Evolutionary conservation across 2,888 invertebrate species (phyloP).

Genomic region (Monopis laevigella): DNA sequence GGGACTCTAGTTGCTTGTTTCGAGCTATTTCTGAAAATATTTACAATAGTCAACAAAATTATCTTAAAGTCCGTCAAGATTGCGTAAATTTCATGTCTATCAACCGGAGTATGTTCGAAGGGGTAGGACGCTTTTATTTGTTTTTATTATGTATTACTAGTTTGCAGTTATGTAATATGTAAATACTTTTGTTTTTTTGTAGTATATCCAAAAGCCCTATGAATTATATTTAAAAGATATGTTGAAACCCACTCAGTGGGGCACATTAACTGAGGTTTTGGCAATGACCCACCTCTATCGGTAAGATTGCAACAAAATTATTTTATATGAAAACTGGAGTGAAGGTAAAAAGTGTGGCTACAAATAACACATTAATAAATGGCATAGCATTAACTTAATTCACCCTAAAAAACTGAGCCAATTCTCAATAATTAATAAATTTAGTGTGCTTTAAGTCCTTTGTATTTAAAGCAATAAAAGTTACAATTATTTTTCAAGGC

Average conservation of each 20-base stretch:
- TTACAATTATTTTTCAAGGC: too few species aligned
- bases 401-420: too few species aligned
- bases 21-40: slow-evolving; percentile 89
- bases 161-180: slow-evolving; percentile 1
- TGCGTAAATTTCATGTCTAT: slow-evolving; percentile 78
- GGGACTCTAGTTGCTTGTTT: slow-evolving; percentile 89
- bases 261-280: slow-evolving; percentile 73
- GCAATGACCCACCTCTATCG: slow-evolving; percentile 76
- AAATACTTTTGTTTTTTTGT: slow-evolving; percentile 43
- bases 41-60: slow-evolving; percentile 74
- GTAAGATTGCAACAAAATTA: too few species aligned
- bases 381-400: too few species aligned
- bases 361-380: too few species aligned
- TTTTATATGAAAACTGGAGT: too few species aligned
- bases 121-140: slow-evolving; percentile 49
- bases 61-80: slow-evolving; percentile 76
- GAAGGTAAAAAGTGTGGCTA: too few species aligned
- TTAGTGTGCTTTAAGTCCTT: too few species aligned
- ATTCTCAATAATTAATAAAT: too few species aligned
- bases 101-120: slow-evolving; percentile 70
- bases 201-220: slow-evolving; percentile 71
- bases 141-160: slow-evolving; percentile 17
- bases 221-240: slow-evolving; percentile 76
- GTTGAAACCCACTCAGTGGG: slow-evolving; percentile 75
- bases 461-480: too few species aligned